phyloP scores from a whole-genome alignment of 2,888 invertebrate species.

The Dynastes hyllus region DNA sequence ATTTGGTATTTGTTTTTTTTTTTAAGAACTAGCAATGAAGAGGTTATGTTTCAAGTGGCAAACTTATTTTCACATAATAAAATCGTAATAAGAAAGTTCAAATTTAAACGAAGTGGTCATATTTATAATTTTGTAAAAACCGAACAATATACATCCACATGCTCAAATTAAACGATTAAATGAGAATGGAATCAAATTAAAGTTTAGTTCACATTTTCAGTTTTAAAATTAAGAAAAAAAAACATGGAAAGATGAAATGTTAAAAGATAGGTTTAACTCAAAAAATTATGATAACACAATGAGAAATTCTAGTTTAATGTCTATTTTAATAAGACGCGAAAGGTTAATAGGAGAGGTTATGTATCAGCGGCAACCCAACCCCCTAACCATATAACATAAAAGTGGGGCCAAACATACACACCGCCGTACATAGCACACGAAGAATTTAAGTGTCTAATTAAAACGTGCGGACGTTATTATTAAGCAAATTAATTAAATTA shows the following conservation, averaged over 20 bases:
- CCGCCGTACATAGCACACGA: neutral
- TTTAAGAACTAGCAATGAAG: too few species aligned
- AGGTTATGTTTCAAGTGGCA: too few species aligned
- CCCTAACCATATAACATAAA: conserved; percentile 10
- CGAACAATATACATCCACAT: too few species aligned
- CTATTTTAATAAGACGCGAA: conserved; percentile 8
- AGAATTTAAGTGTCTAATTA: neutral
- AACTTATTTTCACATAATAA: too few species aligned
- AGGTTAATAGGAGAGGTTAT: conserved; percentile 43
- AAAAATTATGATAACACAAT: neutral
- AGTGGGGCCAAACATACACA: neutral
- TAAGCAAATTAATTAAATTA: conserved; percentile 15
- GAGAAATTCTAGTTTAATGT: neutral
- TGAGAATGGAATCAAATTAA: too few species aligned
- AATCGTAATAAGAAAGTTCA: too few species aligned
- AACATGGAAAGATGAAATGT: neutral
- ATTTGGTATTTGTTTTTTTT: too few species aligned
- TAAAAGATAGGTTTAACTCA: conserved; percentile 7
- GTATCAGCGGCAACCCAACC: conserved; percentile 40
- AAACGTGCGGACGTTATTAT: neutral
- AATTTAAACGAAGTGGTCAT: too few species aligned
- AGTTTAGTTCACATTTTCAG: neutral
- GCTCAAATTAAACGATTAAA: too few species aligned
- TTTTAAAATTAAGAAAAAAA: neutral
- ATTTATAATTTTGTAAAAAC: too few species aligned